Evolutionary conservation across 2,888 invertebrate genomes (phyloP).

Genomic region (Megaustenia siamemsis): DNA sequence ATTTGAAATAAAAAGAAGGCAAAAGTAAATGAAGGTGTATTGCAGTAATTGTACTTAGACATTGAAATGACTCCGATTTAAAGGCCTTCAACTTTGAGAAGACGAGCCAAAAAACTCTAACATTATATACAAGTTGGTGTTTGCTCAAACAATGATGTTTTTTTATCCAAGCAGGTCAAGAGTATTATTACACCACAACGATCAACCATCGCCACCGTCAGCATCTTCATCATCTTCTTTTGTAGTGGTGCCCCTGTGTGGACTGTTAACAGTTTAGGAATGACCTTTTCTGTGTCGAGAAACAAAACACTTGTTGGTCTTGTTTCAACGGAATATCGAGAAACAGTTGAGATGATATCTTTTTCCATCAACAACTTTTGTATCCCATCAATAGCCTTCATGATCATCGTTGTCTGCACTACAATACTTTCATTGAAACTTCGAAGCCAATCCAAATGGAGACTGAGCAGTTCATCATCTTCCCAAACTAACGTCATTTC

Average conservation of each 20-base stretch:
- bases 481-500: too few species aligned
- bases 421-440: too few species aligned
- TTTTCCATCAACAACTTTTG: constrained; percentile 8
- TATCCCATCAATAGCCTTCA: too few species aligned
- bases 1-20: too few species aligned
- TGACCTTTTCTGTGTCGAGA: background rate
- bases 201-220: background rate
- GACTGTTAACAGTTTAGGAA: background rate
- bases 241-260: background rate
- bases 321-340: background rate
- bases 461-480: too few species aligned
- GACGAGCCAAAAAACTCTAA: too few species aligned
- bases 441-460: too few species aligned
- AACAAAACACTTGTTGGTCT: constrained; percentile 27
- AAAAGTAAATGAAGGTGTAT: too few species aligned
- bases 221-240: constrained; percentile 10
- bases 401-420: too few species aligned
- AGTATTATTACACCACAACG: background rate
- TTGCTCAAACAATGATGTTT: background rate
- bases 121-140: background rate
- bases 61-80: too few species aligned
- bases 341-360: background rate
- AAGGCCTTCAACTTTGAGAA: too few species aligned
- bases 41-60: too few species aligned
- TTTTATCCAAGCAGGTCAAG: background rate